Evolutionary conservation across 2,888 invertebrate genomes (phyloP), one percentile per base, ranked within the genome.

Genomic region (Chouioia cunea): DNA sequence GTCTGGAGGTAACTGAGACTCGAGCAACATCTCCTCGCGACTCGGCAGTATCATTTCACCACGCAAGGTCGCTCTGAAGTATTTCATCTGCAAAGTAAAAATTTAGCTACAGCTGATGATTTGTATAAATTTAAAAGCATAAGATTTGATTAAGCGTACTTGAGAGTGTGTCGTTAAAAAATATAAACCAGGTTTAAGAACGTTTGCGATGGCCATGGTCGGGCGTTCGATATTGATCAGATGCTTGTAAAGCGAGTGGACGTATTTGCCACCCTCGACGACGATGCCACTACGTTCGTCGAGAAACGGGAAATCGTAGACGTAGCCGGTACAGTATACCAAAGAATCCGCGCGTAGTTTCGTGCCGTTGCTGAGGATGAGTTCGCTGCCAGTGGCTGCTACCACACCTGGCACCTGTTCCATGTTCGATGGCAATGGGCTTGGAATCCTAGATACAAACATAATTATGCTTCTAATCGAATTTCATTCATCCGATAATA

Each of bases 271-370:
- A 12, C 64, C 53, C 0, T 8, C 36, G 36, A 36, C 10, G 10
- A 10, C 10, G 2, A 36, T 36, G 36, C 36, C 36, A 36, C 36
- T 36, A 36, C 87, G 89, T 47, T 88, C 85, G 73, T 90, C 87
- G 52, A 95, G 83, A 85, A 94, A 94, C 0, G 92, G 91, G 78
- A 91, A 93, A 73, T 86, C 88, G 82, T 90, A 93, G 67, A 88
- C 87, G 82, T 93, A 95, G 0, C 95, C 94, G 79, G 94, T 94
- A 79, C 93, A 93, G 80, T 91, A 90, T 75, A 94, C 87, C 20
- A 93, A 87, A 18, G 88, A 87, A 79, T 94, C 93, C 15, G 91
- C 86, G 12, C 87, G 86, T 75, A 91, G 89, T 71, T 85, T 86
- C 0, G 88, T 88, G 23, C 88, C 91, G 79, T 93, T 92, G 46